Evolutionary conservation across 2,797 vertebrate genomes (phyloP), one percentile per base, ranked within the genome.

Genomic region (Dipus sagitta): DNA sequence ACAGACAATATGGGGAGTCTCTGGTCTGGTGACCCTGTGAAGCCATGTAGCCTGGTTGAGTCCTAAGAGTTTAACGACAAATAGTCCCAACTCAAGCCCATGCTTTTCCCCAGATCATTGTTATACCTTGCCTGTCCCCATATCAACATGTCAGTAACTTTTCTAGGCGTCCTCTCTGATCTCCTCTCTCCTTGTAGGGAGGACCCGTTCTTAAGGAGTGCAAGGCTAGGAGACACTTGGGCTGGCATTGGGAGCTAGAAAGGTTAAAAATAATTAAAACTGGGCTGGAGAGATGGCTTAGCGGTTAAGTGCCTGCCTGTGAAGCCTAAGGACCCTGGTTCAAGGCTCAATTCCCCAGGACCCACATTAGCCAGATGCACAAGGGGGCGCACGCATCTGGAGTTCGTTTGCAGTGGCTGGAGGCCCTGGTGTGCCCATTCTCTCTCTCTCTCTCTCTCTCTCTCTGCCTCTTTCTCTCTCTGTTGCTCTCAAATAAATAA

Each of bases 21-120:
- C 13, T 2, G 11, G 9, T 30, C n/a, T 79, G 70, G 42, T 30
- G 26, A 15, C 6, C 15, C 54, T 62, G 15, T 11, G 5, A 85
- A 23, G 62, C 54, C 84, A 3, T 26, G 77, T 68, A 70, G n/a
- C 23, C 32, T 93, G n/a, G 18, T 28, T 42, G 23, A 70, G 52
- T 52, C 87, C 91, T 75, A 71, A 91, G 21, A 86, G 28, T 42
- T 93, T 47, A 83, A 30, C 42, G 38, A 12, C 54, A 93, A 94
- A 90, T 15, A 76, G 12, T 84, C 83, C 14, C 83, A 58, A 68
- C 54, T 62, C 1, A 0, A 74, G 8, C 8, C 80, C 64, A 52
- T 6, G 24, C 21, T 32, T 95, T 94, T 54, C 9, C 64, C 74
- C 88, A 8, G 34, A 91, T 23, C 0, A 17, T n/a, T 60, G 38